Conservation (phyloP, 2,113 vertebrate genomes). For the Xiphorhynchus elegans region DNA sequence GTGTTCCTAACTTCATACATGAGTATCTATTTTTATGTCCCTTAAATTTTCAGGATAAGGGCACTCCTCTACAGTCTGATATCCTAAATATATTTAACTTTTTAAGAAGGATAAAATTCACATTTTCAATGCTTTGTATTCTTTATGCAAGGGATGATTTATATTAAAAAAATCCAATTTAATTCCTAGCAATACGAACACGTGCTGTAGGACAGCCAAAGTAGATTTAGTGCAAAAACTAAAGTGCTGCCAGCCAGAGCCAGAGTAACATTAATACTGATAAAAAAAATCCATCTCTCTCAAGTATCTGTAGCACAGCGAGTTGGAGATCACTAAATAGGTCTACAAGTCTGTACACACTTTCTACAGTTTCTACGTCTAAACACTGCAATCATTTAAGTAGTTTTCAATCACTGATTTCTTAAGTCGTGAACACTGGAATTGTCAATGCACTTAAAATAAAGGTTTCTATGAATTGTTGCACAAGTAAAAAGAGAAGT, state of each 20-base stretch:
- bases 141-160: background rate
- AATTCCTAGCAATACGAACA: background rate
- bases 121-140: background rate
- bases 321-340: background rate
- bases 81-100: background rate
- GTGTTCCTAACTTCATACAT: background rate
- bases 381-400: background rate
- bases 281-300: background rate
- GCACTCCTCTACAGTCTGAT: background rate
- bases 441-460: background rate
- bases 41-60: background rate
- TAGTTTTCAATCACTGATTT: background rate
- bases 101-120: background rate
- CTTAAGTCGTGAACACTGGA: background rate
- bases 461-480: background rate
- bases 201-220: background rate
- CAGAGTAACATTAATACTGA: background rate
- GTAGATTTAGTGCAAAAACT: background rate
- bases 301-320: background rate
- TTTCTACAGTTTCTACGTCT: background rate
- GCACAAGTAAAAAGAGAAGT: background rate
- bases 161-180: background rate
- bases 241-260: background rate
- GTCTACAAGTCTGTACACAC: background rate
- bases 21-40: background rate